A percentile compares a stretch with the other conserved stretches of the same genome.
Evolutionary conservation across 2,797 vertebrate species (phyloP).

Genomic region (Pangasius krempfi): DNA sequence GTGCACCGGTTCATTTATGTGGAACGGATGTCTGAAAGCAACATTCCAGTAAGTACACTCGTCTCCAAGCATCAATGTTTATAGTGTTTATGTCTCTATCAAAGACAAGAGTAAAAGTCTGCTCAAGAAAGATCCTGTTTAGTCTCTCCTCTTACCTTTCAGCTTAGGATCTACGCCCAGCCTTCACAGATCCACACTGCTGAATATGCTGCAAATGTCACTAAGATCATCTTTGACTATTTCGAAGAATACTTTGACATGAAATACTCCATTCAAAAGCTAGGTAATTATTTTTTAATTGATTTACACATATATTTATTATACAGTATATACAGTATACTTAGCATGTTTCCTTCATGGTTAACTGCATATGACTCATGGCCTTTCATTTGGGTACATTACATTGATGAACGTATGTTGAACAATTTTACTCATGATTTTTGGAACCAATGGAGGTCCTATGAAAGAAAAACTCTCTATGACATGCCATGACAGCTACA

Average conservation of each 20-base stretch:
- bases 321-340: not conserved
- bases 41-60: slow-evolving; percentile 83
- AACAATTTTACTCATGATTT: not conserved
- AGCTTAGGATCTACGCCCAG: slow-evolving; percentile 92
- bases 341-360: not conserved
- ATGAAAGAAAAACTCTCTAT: not conserved
- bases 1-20: slow-evolving; percentile 81
- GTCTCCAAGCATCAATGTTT: slow-evolving; percentile 15
- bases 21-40: slow-evolving; percentile 66
- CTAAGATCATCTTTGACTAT: slow-evolving; percentile 85
- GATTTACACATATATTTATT: not conserved
- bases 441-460: not conserved
- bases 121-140: not conserved
- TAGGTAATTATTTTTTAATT: slow-evolving; percentile 82
- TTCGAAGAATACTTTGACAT: slow-evolving; percentile 91
- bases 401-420: not conserved
- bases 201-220: slow-evolving; percentile 83
- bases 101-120: not conserved
- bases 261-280: slow-evolving; percentile 87
- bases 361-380: not conserved
- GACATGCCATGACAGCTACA: slow-evolving; percentile 20
- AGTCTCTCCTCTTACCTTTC: slow-evolving; percentile 18
- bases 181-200: slow-evolving; percentile 82
- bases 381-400: not conserved
- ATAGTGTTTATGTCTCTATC: slow-evolving; percentile 13